Base-by-base conservation (phyloP, 2,888 invertebrate genomes). In the Phrixothrix hirtus region DNA sequence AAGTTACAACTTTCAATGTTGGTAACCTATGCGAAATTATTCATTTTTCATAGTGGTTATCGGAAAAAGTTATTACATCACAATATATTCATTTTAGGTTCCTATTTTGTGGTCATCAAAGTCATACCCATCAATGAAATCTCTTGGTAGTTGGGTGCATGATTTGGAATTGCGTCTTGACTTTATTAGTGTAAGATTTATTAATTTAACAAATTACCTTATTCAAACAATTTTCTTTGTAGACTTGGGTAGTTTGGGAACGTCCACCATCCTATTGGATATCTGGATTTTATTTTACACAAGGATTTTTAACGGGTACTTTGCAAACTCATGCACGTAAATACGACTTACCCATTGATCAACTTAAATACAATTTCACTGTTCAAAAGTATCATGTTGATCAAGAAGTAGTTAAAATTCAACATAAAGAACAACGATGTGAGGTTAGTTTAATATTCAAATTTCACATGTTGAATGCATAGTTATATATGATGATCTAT, bases 211-310 rank as follows among this genome's bases (percentile, higher is more conserved):
- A 10, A 15, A 29, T 12, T 4, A 31, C 6, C 13, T 27, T 17
- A 16, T 21, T 41, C 15, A 10, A 49, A 29, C 54, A 77, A 10
- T 25, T 25, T 12, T 47, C 2, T 11, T 30, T 75, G 46, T 74
- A 86, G 85, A 84, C 78, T 62, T 93, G 87, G 89, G 76, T 87
- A 13, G 70, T 81, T 43, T 80, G 83, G 2, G 88, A 87, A 0
- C 83, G 83, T 39, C 93, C 93, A 17, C 80, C 82, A 1, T 89
- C 91, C 16, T 94, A 88, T 74, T 96, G 95, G 96, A 79, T 96
- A 44, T 92, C 95, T 43, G 96, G 95, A 0, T 85, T 95, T 68
- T 95, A 90, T 76, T 95, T 95, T 73, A 95, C 95, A 0, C 95
- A 95, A 79, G 93, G 95, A 3, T 88, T 95, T 72, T 81, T 96